Percentiles rank a stretch among this genome's conserved stretches.
phyloP scores from a whole-genome alignment of 2,888 invertebrate species.

The Ormyrus thymus region DNA sequence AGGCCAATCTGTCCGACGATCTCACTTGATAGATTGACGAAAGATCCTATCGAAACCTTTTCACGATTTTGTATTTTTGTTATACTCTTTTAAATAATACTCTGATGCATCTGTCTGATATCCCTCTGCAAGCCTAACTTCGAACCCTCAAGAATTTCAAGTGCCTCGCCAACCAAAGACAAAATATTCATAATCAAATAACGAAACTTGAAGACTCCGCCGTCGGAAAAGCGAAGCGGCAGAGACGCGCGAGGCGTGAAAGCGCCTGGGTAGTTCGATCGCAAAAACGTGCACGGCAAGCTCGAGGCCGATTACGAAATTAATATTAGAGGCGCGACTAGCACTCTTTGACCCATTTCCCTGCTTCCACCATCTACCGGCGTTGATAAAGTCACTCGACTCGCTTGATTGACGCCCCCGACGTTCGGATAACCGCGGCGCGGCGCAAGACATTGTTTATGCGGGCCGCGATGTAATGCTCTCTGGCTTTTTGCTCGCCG shows the following conservation, averaged over 20 bases:
- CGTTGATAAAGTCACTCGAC: constrained; percentile 4
- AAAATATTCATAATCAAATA: too few relatives aligned
- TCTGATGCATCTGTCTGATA: too few relatives aligned
- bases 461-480: too few relatives aligned
- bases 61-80: neutral
- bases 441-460: too few relatives aligned
- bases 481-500: too few relatives aligned
- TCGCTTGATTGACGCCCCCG: constrained; percentile 5
- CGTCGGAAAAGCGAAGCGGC: neutral
- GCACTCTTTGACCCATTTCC: constrained; percentile 18
- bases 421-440: too few relatives aligned
- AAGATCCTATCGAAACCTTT: constrained; percentile 10
- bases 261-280: constrained; percentile 8
- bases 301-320: constrained; percentile 23
- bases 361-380: neutral
- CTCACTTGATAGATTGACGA: constrained; percentile 27
- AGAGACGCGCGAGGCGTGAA: constrained; percentile 17
- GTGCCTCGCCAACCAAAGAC: too few relatives aligned
- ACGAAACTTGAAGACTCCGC: too few relatives aligned
- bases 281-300: neutral
- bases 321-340: constrained; percentile 23
- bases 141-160: too few relatives aligned
- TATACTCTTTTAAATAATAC: too few relatives aligned
- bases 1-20: neutral
- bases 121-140: too few relatives aligned